These are phyloP conservation scores for Neodiprion virginianus DNA, from an alignment of 1,140 invertebrate genomes.

Conservation along the genomic window DNA sequence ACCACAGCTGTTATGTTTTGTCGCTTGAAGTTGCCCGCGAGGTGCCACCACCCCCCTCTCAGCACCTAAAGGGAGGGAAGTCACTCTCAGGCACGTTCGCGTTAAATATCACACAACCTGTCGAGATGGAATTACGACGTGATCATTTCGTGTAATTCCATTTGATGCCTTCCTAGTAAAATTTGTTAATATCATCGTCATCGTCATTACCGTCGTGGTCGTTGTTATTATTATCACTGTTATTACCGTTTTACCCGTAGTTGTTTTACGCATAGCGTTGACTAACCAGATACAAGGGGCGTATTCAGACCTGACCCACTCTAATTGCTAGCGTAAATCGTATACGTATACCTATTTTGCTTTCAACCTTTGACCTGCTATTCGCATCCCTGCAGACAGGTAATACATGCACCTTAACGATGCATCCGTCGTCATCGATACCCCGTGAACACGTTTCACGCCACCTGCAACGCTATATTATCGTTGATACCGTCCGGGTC, in stretches of 20 bases:
- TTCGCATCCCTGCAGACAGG: too few species aligned
- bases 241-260: not conserved
- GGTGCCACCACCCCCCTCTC: not conserved
- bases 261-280: not conserved
- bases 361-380: too few species aligned
- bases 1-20: not conserved
- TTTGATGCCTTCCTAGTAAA: too few species aligned
- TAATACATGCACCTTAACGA: not conserved
- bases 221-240: not conserved
- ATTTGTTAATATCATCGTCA: not conserved
- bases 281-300: not conserved
- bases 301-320: not conserved
- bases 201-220: not conserved
- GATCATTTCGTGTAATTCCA: too few species aligned
- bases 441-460: not conserved
- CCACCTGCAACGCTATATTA: not conserved
- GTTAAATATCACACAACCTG: not conserved
- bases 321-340: too few species aligned
- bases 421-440: not conserved
- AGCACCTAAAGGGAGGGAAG: not conserved
- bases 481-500: not conserved
- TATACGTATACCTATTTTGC: too few species aligned
- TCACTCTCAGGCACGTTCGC: not conserved
- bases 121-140: not conserved
- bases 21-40: not conserved